Percentiles rank a stretch among this genome's conserved stretches.
phyloP scores from a whole-genome alignment of 2,888 invertebrate genomes.

The Zhuqinia jingwanae region DNA sequence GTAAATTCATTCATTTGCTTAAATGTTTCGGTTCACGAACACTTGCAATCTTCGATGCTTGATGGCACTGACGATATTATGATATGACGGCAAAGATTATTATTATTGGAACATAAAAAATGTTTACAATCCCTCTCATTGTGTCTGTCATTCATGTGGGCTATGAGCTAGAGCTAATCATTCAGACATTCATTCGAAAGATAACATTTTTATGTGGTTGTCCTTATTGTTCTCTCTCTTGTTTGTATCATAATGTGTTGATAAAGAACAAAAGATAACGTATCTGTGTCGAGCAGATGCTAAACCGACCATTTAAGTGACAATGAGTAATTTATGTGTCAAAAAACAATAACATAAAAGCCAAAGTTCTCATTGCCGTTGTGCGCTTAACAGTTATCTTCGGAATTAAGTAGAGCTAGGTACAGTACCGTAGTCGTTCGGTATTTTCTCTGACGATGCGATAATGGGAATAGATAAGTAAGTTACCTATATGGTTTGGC shows the following conservation, averaged over 20 bases:
- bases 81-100: neutral
- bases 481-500: neutral
- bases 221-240: neutral
- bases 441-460: neutral
- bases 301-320: neutral
- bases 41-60: too few species aligned
- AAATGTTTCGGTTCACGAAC: neutral
- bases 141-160: neutral
- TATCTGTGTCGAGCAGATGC: neutral
- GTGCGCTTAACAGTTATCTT: constrained; percentile 13
- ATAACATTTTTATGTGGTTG: neutral
- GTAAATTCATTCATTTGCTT: neutral
- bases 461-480: constrained; percentile 10
- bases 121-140: neutral
- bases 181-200: neutral
- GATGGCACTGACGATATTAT: too few species aligned
- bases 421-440: constrained; percentile 1
- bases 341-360: neutral
- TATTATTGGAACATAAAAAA: neutral
- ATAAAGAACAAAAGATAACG: neutral
- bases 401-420: constrained; percentile 14
- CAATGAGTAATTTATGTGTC: constrained; percentile 22
- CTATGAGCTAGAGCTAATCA: neutral
- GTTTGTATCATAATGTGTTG: neutral
- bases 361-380: neutral